phyloP scores from a whole-genome alignment of 2,888 invertebrate genomes.

The Chloroclysta siterata region DNA sequence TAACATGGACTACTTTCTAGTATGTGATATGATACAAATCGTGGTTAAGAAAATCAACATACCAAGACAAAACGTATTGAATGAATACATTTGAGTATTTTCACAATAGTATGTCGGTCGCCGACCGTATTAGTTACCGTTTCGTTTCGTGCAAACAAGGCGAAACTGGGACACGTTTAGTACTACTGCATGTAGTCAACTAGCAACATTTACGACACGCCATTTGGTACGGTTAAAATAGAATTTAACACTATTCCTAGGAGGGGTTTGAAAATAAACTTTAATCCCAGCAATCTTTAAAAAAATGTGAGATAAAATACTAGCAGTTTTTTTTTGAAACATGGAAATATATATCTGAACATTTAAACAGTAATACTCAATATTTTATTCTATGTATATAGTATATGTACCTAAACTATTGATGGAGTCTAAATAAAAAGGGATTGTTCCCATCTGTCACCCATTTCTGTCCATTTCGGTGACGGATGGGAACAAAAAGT shows the following conservation, averaged over 20 bases:
- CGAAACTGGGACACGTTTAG: slow-evolving; percentile 57
- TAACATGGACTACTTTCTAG: background rate
- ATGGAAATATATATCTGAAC: no score
- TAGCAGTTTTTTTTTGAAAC: no score
- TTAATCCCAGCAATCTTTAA: background rate
- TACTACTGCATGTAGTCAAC: slow-evolving; percentile 49
- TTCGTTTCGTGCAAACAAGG: slow-evolving; percentile 66
- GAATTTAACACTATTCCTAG: slow-evolving; percentile 12
- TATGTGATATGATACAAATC: background rate
- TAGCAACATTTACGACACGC: slow-evolving; percentile 42
- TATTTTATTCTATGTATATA: no score
- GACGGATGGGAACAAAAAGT: no score
- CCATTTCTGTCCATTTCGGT: no score
- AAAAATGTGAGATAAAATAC: background rate
- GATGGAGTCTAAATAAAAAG: no score
- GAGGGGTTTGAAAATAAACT: background rate
- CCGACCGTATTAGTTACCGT: slow-evolving; percentile 56
- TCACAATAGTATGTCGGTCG: slow-evolving; percentile 53
- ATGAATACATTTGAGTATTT: slow-evolving; percentile 23
- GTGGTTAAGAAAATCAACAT: background rate
- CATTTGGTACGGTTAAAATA: slow-evolving; percentile 26
- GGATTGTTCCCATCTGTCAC: no score
- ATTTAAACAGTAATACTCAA: no score
- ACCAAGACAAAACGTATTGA: background rate
- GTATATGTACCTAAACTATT: no score